Percentiles rank a stretch among this genome's conserved stretches.
Conservation (phyloP, 2,888 invertebrate species). For the Ephialtes manifestator region DNA sequence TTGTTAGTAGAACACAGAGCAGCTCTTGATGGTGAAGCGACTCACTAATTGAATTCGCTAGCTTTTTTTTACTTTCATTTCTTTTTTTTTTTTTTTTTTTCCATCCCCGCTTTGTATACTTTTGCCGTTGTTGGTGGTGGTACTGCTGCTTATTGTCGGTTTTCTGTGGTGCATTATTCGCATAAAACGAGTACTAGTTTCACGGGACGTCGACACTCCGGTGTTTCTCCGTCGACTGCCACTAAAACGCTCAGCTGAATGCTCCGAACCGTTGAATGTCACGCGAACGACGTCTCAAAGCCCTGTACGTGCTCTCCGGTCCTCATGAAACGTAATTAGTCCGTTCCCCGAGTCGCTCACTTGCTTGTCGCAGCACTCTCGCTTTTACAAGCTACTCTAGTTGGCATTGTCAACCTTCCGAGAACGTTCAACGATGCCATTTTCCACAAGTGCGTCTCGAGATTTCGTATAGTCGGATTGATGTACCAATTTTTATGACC, state of each 20-base stretch:
- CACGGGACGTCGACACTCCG: constrained; percentile 18
- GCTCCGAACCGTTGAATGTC: constrained; percentile 29
- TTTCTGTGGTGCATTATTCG: constrained; percentile 16
- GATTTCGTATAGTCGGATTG: neutral
- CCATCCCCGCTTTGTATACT: neutral
- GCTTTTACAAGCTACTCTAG: constrained; percentile 8
- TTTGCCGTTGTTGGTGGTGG: neutral
- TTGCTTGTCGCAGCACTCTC: neutral
- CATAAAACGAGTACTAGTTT: constrained; percentile 22
- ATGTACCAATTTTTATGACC: neutral
- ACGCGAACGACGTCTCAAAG: constrained; percentile 35
- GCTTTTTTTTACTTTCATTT: constrained; percentile 16
- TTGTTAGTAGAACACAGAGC: constrained; percentile 26
- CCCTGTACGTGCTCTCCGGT: constrained; percentile 16
- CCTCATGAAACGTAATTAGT: constrained; percentile 45
- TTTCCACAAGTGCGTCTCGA: constrained; percentile 6
- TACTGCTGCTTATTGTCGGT: neutral
- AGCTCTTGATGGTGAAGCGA: neutral
- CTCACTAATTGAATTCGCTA: constrained; percentile 40
- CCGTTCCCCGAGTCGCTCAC: constrained; percentile 19
- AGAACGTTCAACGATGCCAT: constrained; percentile 11
- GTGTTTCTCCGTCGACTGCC: constrained; percentile 12
- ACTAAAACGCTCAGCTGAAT: constrained; percentile 11
- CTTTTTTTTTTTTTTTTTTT: neutral
- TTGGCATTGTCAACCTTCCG: neutral